These are phyloP conservation scores for Phthorimaea operculella DNA, from an alignment of 1,140 invertebrate species.

Conservation along the genomic window DNA sequence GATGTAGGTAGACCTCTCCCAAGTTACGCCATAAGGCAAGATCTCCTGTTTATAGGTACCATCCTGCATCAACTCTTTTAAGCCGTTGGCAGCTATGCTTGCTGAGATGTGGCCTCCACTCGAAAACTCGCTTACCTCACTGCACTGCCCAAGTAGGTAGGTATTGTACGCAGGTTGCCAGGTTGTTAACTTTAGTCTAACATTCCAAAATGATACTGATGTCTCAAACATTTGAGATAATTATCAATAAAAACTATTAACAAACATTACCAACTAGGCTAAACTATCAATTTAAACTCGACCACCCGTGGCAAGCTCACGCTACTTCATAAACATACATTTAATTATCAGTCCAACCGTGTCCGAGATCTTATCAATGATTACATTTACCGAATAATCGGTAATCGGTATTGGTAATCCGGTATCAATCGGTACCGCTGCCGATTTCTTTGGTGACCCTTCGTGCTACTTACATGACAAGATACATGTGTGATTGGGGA, in stretches of 20 bases:
- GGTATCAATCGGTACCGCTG: constrained; percentile 26
- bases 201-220: no score
- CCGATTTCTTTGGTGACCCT: constrained; percentile 21
- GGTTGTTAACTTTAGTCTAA: no score
- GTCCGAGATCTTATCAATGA: constrained; percentile 37
- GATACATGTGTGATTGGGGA: not conserved
- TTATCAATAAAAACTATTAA: no score
- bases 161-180: no score
- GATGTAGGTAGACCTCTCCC: no score
- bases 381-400: not conserved
- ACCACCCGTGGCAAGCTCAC: not conserved
- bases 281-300: not conserved
- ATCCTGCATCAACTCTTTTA: no score
- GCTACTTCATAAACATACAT: not conserved
- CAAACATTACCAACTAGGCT: not conserved
- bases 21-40: constrained; percentile 26
- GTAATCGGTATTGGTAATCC: constrained; percentile 36
- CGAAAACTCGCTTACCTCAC: no score
- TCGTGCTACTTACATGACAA: not conserved
- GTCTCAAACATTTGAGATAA: no score
- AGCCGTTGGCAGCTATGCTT: no score
- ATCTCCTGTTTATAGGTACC: no score
- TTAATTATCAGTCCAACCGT: not conserved
- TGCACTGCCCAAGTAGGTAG: no score
- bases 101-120: no score